Conservation (phyloP, 1,140 invertebrate species). For the Lepidurus arcticus region DNA sequence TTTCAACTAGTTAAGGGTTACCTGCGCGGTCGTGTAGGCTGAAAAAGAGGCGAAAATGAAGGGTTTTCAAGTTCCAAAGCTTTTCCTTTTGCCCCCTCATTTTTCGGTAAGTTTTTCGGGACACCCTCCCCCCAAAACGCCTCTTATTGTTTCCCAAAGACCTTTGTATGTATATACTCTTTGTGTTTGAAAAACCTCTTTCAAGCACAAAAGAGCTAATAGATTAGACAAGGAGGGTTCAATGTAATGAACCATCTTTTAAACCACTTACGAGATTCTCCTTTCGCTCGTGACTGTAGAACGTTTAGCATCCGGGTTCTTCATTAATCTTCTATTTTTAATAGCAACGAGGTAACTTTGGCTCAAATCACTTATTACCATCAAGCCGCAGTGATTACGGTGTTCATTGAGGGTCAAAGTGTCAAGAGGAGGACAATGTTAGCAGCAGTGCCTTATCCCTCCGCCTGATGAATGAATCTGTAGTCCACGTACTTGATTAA, state of each 20-base stretch:
- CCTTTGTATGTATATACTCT: not conserved
- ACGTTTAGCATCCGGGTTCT: not conserved
- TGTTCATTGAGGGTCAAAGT: not conserved
- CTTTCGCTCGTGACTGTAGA: not conserved
- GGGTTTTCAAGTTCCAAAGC: not conserved
- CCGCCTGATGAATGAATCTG: not conserved
- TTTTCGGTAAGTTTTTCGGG: constrained; percentile 2
- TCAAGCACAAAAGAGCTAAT: not conserved
- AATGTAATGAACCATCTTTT: not conserved
- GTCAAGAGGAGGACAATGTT: constrained; percentile 5
- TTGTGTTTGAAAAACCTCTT: not conserved
- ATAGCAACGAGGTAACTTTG: too few species aligned
- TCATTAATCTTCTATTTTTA: not conserved
- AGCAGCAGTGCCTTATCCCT: not conserved
- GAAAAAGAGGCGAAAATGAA: not conserved
- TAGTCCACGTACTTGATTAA: not conserved
- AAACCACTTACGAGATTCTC: not conserved
- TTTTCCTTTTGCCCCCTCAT: not conserved
- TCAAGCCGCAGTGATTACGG: not conserved
- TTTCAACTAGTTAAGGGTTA: not conserved
- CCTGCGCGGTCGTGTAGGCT: not conserved
- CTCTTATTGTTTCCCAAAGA: not conserved
- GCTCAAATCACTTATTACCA: not conserved
- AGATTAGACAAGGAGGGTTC: not conserved
- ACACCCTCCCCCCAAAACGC: not conserved